phyloP scores from a whole-genome alignment of 2,888 invertebrate species.

The Pachliopta kotzebuea region DNA sequence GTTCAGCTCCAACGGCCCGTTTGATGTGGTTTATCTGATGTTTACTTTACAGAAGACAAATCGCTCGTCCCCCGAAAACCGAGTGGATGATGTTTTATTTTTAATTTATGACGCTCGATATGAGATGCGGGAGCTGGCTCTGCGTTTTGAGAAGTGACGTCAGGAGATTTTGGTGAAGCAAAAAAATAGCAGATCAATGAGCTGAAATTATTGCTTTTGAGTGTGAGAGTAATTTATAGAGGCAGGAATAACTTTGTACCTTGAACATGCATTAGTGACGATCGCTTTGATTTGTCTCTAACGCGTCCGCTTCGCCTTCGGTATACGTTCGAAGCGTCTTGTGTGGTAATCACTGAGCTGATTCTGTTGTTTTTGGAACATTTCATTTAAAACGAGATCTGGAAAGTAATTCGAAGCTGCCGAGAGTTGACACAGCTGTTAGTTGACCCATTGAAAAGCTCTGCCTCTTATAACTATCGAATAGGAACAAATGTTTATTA shows the following conservation, averaged over 20 bases:
- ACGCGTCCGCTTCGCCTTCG: slow-evolving; percentile 2
- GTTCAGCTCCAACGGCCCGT: slow-evolving; percentile 52
- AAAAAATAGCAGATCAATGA: slow-evolving; percentile 1
- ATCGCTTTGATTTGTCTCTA: slow-evolving; percentile 8
- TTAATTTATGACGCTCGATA: slow-evolving; percentile 32
- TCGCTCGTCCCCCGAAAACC: slow-evolving; percentile 40
- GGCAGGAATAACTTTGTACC: not conserved
- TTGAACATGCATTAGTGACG: slow-evolving; percentile 9
- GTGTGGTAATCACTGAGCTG: slow-evolving; percentile 7
- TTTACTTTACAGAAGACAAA: slow-evolving; percentile 67
- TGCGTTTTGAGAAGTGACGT: slow-evolving; percentile 18
- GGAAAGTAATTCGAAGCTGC: slow-evolving; percentile 13
- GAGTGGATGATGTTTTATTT: slow-evolving; percentile 35
- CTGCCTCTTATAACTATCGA: not conserved
- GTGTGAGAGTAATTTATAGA: not conserved
- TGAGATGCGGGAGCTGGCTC: not conserved
- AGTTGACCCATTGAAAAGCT: slow-evolving; percentile 7
- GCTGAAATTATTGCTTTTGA: slow-evolving; percentile 4
- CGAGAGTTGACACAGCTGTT: slow-evolving; percentile 16
- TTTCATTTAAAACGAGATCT: slow-evolving; percentile 10
- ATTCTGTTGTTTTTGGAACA: slow-evolving; percentile 14
- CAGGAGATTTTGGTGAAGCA: slow-evolving; percentile 7
- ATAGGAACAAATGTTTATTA: not conserved
- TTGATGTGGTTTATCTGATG: slow-evolving; percentile 65
- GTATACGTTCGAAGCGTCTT: slow-evolving; percentile 5